phyloP scores from a whole-genome alignment of 2,113 vertebrate species.

The Tachysurus fulvidraco region DNA sequence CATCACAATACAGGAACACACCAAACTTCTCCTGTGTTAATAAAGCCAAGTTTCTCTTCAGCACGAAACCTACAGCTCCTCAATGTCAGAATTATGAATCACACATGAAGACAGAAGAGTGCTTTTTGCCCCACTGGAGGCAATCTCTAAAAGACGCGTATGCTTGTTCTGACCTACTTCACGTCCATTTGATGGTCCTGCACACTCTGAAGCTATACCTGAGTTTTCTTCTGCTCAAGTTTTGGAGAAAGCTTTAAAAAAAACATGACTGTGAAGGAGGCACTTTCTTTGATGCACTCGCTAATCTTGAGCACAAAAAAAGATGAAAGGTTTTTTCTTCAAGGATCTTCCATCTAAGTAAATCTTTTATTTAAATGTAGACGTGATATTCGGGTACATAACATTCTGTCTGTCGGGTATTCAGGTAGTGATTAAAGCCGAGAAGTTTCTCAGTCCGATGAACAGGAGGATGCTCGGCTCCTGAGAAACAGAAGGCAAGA shows the following conservation, averaged over 20 bases:
- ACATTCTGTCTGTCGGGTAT: neutral
- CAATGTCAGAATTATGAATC: conserved; percentile 48
- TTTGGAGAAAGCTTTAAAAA: conserved; percentile 7
- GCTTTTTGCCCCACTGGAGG: neutral
- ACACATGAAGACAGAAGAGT: conserved; percentile 24
- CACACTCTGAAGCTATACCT: conserved; percentile 12
- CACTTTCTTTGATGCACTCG: conserved; percentile 34
- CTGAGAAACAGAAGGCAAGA: neutral
- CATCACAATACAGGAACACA: neutral
- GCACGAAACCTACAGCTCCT: neutral
- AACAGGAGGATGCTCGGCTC: neutral
- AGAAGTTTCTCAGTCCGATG: neutral
- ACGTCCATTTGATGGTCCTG: conserved; percentile 28
- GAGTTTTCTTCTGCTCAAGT: neutral
- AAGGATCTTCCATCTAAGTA: neutral
- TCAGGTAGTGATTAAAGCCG: neutral
- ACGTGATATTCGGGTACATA: neutral
- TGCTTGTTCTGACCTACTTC: conserved; percentile 35
- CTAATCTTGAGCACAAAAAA: conserved; percentile 6
- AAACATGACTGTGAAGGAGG: conserved; percentile 7
- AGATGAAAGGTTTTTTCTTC: neutral
- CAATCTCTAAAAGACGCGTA: neutral
- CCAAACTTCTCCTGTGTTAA: neutral
- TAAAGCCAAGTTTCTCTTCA: neutral
- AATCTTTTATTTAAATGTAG: neutral